phyloP scores from a whole-genome alignment of 2,797 vertebrate species.

The Microtus californicus region DNA sequence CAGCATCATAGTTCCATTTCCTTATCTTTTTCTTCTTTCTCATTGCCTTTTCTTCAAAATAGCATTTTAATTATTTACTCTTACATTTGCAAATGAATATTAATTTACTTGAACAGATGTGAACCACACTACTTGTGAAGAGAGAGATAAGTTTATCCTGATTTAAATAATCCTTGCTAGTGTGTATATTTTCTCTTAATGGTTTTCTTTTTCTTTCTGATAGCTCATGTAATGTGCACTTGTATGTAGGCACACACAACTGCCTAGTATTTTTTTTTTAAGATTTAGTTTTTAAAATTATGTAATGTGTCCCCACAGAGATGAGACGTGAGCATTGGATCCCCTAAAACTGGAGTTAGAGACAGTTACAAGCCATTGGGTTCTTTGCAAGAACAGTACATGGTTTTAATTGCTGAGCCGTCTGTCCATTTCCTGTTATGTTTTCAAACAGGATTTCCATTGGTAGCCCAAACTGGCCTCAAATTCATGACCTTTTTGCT shows the following conservation, averaged over 20 bases:
- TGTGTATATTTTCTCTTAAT: background rate
- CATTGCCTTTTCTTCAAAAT: conserved; percentile 7
- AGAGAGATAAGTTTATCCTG: background rate
- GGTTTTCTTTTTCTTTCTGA: background rate
- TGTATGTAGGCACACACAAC: background rate
- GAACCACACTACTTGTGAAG: background rate
- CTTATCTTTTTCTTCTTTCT: background rate
- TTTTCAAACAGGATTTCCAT: background rate
- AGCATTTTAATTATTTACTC: conserved; percentile 48
- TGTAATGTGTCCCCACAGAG: background rate
- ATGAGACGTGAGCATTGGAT: background rate
- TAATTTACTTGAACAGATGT: background rate
- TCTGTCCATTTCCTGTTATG: background rate
- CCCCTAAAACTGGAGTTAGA: background rate
- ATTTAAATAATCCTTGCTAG: background rate
- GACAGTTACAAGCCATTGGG: background rate
- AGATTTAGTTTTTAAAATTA: background rate
- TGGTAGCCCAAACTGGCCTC: background rate
- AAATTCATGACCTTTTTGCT: background rate
- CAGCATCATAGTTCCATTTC: background rate
- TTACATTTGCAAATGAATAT: background rate
- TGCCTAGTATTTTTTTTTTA: background rate
- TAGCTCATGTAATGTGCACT: too few relatives aligned
- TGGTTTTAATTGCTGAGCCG: background rate
- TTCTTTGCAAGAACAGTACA: background rate